phyloP scores from a whole-genome alignment of 2,797 vertebrate genomes.

The Gastrophryne carolinensis region DNA sequence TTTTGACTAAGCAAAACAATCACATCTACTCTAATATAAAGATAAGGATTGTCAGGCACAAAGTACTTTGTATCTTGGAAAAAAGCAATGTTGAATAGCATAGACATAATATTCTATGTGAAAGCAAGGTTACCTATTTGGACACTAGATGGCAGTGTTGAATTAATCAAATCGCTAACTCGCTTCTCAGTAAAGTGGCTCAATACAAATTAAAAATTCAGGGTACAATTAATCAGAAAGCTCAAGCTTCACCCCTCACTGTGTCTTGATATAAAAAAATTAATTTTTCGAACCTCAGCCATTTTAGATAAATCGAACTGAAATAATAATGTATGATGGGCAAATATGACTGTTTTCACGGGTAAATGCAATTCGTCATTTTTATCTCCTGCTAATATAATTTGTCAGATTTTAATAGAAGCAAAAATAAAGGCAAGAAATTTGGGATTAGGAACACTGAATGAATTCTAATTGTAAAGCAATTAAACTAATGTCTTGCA shows the following conservation, averaged over 20 bases:
- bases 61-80: no score
- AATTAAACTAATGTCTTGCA: conserved; percentile 22
- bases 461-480: conserved; percentile 9
- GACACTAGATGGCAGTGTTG: conserved; percentile 34
- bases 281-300: conserved; percentile 13
- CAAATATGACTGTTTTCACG: conserved; percentile 12
- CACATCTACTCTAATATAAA: no score
- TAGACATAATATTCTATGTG: no score
- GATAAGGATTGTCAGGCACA: no score
- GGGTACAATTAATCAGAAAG: conserved; percentile 16
- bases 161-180: background rate
- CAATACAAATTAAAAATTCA: background rate
- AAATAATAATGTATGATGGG: conserved; percentile 28
- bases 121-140: background rate
- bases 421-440: conserved; percentile 20
- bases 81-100: no score
- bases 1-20: no score
- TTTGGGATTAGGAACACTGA: conserved; percentile 2
- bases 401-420: conserved; percentile 41
- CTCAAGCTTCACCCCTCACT: background rate
- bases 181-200: background rate
- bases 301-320: conserved; percentile 6
- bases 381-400: conserved; percentile 37
- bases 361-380: conserved; percentile 34
- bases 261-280: conserved; percentile 20